Base-by-base conservation (phyloP, 2,888 invertebrate genomes). In the Tuberolachnus salignus region DNA sequence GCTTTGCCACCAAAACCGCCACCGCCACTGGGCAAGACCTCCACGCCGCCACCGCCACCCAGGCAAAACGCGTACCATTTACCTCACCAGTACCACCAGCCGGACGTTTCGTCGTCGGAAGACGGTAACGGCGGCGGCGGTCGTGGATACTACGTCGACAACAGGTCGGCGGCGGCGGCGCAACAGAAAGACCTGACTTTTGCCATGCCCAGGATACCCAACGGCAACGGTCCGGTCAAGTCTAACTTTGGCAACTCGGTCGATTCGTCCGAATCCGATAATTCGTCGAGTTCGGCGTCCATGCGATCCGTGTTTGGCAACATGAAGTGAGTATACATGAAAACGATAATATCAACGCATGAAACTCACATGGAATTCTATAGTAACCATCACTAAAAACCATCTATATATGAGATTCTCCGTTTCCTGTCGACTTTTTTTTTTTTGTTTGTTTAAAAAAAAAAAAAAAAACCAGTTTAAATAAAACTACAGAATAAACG, bases 1-100 rank as follows among this genome's bases (percentile, higher is more conserved):
- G 93, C 94, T 1, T 85, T 94, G 85, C 94, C 93, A 81, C 93
- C 93, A 13, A 95, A 95, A 87, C 95, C 95, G 67, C 89, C 90
- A 21, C 88, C 91, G 70, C 87, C 87, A 44, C 83, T 84, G 46
- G 51, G 19, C 16, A 78, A 78, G 19, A 86, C 86, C 80, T 82
- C 82, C 23, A 84, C 83, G 81, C 87, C 87, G 0, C 85, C 88
- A 82, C 88, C 89, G 19, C 88, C 89, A 1, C 88, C 89, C 0
- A 84, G 89, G 80, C 88, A 88, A 84, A 86, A 80, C 26, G 81
- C 82, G 23, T 81, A 81, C 46, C 81, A 81, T 21, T 55, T 73
- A 80, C 64, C 73, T 69, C 61, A 80, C 46, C 42, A 81, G 26
- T 59, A 81, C 19, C 66, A 73, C 10, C 70, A 64, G 3, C 70